phyloP scores from a whole-genome alignment of 1,140 invertebrate species.

The Oncopeltus fasciatus region DNA sequence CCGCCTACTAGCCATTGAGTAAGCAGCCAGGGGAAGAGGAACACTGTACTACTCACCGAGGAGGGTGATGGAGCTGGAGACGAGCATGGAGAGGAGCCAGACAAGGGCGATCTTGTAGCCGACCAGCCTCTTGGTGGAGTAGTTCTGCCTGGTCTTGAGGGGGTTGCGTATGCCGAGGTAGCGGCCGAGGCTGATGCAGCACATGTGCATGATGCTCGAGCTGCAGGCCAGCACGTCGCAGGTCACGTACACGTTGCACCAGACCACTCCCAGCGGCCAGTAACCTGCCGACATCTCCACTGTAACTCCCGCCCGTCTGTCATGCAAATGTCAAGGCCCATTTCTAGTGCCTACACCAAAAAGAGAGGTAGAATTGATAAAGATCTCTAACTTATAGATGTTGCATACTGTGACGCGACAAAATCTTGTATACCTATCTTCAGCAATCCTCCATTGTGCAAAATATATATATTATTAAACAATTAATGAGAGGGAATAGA shows the following conservation, averaged over 20 bases:
- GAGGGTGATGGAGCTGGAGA: slow-evolving; percentile 75
- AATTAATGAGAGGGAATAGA: no score
- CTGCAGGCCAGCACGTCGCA: slow-evolving; percentile 90
- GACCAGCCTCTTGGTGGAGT: slow-evolving; percentile 58
- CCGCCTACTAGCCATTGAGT: no score
- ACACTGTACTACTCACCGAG: slow-evolving; percentile 60
- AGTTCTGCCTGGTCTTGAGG: slow-evolving; percentile 57
- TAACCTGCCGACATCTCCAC: slow-evolving; percentile 49
- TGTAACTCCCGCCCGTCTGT: background rate
- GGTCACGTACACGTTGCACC: slow-evolving; percentile 87
- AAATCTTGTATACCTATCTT: no score
- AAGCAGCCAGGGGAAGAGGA: no score
- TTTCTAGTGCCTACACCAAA: no score
- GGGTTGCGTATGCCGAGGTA: slow-evolving; percentile 85
- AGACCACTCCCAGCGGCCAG: slow-evolving; percentile 73
- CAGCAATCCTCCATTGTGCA: no score
- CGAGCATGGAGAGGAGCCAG: slow-evolving; percentile 71
- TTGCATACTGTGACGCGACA: no score
- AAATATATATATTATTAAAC: no score
- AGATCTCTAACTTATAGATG: no score
- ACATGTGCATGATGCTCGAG: slow-evolving; percentile 93
- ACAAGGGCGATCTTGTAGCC: slow-evolving; percentile 69
- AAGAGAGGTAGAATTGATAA: no score
- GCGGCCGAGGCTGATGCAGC: slow-evolving; percentile 83
- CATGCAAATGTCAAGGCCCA: no score